Evolutionary conservation across 2,113 vertebrate species (phyloP).

Genomic region (Ellobius talpinus): DNA sequence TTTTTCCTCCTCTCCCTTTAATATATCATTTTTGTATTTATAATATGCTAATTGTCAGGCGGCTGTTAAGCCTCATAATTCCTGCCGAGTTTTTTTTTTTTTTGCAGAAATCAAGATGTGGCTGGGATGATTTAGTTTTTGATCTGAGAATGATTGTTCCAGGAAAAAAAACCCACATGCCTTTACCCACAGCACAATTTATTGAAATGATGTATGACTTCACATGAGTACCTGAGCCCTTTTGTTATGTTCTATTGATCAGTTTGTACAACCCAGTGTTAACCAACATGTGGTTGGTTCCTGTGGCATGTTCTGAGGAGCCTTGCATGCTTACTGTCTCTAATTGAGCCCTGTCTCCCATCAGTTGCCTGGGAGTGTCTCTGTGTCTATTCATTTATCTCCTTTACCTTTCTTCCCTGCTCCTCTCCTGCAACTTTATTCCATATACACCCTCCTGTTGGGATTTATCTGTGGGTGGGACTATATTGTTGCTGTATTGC

Average conservation of each 20-base stretch:
- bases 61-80: conserved; percentile 90
- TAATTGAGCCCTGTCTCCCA: conserved; percentile 84
- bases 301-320: conserved; percentile 74
- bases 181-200: conserved; percentile 85
- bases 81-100: conserved; percentile 86
- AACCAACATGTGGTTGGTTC: conserved; percentile 84
- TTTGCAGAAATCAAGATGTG: conserved; percentile 88
- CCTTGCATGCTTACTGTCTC: conserved; percentile 82
- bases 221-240: conserved; percentile 88
- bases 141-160: conserved; percentile 90
- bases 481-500: conserved; percentile 9
- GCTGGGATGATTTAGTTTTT: conserved; percentile 89
- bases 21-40: conserved; percentile 93
- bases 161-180: conserved; percentile 34
- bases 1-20: conserved; percentile 88
- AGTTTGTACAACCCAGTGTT: conserved; percentile 84
- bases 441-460: conserved; percentile 74
- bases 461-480: conserved; percentile 63
- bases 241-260: conserved; percentile 90
- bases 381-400: conserved; percentile 74
- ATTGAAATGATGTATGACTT: conserved; percentile 88
- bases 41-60: conserved; percentile 92
- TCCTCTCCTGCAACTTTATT: conserved; percentile 75
- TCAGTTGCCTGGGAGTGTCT: conserved; percentile 75
- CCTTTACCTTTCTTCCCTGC: conserved; percentile 52